phyloP scores from a whole-genome alignment of 1,140 invertebrate species.

The Colletes gigas region DNA sequence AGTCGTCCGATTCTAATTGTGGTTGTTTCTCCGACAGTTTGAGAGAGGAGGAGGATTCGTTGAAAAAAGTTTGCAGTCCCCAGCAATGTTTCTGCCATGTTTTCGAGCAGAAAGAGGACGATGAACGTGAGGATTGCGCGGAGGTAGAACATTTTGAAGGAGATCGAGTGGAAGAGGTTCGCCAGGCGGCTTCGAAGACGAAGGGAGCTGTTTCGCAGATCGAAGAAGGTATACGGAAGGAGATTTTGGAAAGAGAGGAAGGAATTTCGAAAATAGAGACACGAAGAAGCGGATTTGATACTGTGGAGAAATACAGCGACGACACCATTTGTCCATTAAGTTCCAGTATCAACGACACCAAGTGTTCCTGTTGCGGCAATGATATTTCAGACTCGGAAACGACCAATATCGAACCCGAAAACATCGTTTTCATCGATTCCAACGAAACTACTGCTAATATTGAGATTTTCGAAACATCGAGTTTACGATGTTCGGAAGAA shows the following conservation, averaged over 20 bases:
- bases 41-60: not conserved
- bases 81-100: not conserved
- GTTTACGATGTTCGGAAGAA: not conserved
- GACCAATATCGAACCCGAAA: not conserved
- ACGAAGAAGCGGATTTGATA: not conserved
- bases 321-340: not conserved
- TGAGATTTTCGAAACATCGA: not conserved
- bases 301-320: not conserved
- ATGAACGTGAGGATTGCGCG: too few species aligned
- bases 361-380: constrained; percentile 10
- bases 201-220: not conserved
- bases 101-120: not conserved
- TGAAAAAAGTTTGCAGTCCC: not conserved
- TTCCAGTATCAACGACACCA: not conserved
- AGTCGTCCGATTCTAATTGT: not conserved
- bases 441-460: too few species aligned
- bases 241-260: not conserved
- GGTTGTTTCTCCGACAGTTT: not conserved
- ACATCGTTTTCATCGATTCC: too few species aligned
- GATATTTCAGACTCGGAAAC: not conserved
- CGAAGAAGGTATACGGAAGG: not conserved
- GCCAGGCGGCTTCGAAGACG: too few species aligned
- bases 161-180: not conserved
- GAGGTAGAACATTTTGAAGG: not conserved
- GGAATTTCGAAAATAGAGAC: not conserved